Evolutionary conservation across 2,113 vertebrate genomes (phyloP).

Genomic region (Asarcornis scutulata): DNA sequence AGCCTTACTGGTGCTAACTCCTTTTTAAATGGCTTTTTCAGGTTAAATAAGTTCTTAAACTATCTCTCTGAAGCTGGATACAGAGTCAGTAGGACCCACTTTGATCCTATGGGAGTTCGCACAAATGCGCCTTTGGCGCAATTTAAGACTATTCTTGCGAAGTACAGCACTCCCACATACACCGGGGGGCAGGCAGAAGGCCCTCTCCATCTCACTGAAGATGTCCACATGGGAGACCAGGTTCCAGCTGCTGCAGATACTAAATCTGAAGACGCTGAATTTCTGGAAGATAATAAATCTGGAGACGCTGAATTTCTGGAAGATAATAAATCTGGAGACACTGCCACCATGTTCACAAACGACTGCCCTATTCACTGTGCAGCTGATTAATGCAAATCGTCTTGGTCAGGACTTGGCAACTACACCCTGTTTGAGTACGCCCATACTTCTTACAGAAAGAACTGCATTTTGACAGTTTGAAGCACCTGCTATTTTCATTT

Average conservation of each 20-base stretch:
- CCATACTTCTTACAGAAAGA: not conserved
- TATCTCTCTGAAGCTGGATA: slow-evolving; percentile 92
- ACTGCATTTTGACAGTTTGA: not conserved
- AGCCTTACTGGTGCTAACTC: not conserved
- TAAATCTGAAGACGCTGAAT: not conserved
- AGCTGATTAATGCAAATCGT: not conserved
- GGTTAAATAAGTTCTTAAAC: slow-evolving; percentile 93
- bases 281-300: not conserved
- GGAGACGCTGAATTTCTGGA: not conserved
- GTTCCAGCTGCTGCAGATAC: not conserved
- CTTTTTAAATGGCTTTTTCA: slow-evolving; percentile 36
- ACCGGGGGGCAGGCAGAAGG: slow-evolving; percentile 68
- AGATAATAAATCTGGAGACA: not conserved
- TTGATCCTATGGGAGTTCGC: slow-evolving; percentile 94
- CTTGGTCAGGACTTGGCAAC: not conserved
- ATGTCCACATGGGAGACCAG: slow-evolving; percentile 28
- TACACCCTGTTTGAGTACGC: not conserved
- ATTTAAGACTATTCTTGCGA: slow-evolving; percentile 89
- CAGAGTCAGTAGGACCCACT: slow-evolving; percentile 94
- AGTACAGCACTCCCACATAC: slow-evolving; percentile 90
- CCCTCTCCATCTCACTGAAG: slow-evolving; percentile 44
- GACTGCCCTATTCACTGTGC: not conserved
- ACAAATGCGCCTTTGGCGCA: slow-evolving; percentile 88
- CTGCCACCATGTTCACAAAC: fast-evolving
- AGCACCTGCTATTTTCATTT: not conserved